Percentiles rank a stretch among this genome's conserved stretches.
phyloP scores from a whole-genome alignment of 2,113 vertebrate genomes.

The Empidonax traillii region DNA sequence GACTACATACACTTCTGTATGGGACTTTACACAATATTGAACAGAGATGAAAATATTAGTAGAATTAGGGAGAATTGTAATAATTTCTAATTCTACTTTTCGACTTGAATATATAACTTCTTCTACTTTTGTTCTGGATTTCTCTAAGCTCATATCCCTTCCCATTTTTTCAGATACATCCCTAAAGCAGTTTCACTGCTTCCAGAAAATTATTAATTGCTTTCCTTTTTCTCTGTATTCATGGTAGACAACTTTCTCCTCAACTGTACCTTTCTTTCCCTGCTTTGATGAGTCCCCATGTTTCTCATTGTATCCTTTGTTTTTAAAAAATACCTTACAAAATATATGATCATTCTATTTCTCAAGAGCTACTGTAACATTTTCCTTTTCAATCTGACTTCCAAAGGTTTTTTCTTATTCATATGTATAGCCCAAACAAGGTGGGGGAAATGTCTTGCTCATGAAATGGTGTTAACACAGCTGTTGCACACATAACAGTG shows the following conservation, averaged over 20 bases:
- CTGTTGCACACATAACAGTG: neutral
- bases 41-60: neutral
- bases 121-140: neutral
- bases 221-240: neutral
- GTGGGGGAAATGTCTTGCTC: neutral
- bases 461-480: neutral
- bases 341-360: neutral
- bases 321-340: neutral
- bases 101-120: neutral
- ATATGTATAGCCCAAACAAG: neutral
- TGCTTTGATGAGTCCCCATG: neutral
- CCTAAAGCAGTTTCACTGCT: neutral
- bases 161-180: neutral
- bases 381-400: neutral
- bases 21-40: neutral
- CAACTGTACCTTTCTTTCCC: neutral
- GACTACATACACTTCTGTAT: neutral
- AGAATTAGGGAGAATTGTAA: neutral
- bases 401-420: neutral
- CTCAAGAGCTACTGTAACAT: neutral
- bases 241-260: neutral
- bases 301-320: neutral
- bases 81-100: neutral
- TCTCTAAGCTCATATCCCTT: neutral
- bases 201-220: neutral